phyloP scores from a whole-genome alignment of 2,797 vertebrate species.

The Hylomyscus alleni region DNA sequence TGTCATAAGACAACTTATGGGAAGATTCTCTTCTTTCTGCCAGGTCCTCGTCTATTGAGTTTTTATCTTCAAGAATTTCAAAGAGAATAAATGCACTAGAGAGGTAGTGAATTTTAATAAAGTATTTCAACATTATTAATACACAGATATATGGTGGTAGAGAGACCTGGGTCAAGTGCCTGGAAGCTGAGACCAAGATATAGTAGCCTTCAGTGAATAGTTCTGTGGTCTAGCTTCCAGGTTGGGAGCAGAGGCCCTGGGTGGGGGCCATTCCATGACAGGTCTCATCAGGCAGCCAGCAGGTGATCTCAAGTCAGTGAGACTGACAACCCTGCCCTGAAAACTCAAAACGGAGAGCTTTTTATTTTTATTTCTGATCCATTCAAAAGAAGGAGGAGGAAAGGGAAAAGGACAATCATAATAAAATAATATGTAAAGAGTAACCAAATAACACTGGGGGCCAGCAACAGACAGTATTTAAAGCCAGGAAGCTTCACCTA shows the following conservation, averaged over 20 bases:
- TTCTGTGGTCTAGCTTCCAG: not conserved
- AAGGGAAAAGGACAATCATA: conserved; percentile 13
- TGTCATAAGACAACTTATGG: not conserved
- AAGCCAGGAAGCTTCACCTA: conserved; percentile 23
- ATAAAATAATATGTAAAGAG: conserved; percentile 73
- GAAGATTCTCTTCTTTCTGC: not conserved
- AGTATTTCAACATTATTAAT: not conserved
- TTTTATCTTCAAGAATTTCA: conserved; percentile 58
- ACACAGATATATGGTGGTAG: not conserved
- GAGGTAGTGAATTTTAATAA: conserved; percentile 34
- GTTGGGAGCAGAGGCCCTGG: not conserved
- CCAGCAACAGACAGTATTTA: not conserved
- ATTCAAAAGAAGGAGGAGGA: conserved; percentile 28
- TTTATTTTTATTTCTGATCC: not conserved
- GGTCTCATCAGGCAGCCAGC: not conserved
- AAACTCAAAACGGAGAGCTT: conserved; percentile 8
- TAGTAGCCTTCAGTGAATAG: not conserved
- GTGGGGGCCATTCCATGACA: not conserved
- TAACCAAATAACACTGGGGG: conserved; percentile 59
- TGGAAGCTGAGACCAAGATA: not conserved
- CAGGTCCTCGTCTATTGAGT: not conserved
- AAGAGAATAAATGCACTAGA: conserved; percentile 52
- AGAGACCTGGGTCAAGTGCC: not conserved
- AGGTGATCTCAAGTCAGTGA: not conserved
- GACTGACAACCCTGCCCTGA: not conserved